Percentiles rank a stretch among this genome's conserved stretches.
Conservation (phyloP, 1,140 invertebrate genomes). For the Drosophila truncata region DNA sequence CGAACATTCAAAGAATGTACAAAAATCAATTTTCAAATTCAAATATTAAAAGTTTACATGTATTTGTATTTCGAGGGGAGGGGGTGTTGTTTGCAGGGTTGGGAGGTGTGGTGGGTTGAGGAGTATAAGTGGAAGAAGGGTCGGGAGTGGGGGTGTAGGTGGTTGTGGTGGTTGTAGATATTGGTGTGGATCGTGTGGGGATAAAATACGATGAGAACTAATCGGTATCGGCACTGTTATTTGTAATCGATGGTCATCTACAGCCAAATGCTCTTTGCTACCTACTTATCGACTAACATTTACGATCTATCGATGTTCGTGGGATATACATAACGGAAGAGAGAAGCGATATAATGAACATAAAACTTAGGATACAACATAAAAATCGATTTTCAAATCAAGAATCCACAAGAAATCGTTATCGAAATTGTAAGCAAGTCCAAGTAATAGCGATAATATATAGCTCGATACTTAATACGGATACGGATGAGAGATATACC, state of each 20-base stretch:
- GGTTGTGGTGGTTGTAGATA: conserved; percentile 5
- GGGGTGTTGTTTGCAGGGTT: not conserved
- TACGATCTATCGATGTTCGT: conserved; percentile 38
- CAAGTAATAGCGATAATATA: conserved; percentile 33
- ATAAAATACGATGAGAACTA: conserved; percentile 38
- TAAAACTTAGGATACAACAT: conserved; percentile 5
- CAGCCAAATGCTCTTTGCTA: conserved; percentile 59
- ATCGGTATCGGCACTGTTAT: conserved; percentile 27
- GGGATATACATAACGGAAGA: conserved; percentile 20
- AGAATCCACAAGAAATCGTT: conserved; percentile 19
- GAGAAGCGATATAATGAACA: conserved; percentile 3
- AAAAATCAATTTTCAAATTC: conserved; percentile 24
- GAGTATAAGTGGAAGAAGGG: not conserved
- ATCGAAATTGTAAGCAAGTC: conserved; percentile 45
- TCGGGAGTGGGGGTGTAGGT: not conserved
- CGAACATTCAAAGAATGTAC: conserved; percentile 26
- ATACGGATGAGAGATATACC: conserved; percentile 12
- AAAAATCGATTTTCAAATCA: conserved; percentile 5
- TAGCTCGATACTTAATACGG: conserved; percentile 49
- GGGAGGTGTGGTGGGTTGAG: not conserved
- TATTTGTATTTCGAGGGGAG: not conserved
- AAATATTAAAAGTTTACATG: not conserved
- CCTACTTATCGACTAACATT: conserved; percentile 65
- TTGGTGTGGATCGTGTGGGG: conserved; percentile 1
- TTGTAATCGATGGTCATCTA: conserved; percentile 49